Evolutionary conservation across 2,888 invertebrate species (phyloP), one percentile per base, ranked within the genome.

Genomic region (Aplocera efformata): DNA sequence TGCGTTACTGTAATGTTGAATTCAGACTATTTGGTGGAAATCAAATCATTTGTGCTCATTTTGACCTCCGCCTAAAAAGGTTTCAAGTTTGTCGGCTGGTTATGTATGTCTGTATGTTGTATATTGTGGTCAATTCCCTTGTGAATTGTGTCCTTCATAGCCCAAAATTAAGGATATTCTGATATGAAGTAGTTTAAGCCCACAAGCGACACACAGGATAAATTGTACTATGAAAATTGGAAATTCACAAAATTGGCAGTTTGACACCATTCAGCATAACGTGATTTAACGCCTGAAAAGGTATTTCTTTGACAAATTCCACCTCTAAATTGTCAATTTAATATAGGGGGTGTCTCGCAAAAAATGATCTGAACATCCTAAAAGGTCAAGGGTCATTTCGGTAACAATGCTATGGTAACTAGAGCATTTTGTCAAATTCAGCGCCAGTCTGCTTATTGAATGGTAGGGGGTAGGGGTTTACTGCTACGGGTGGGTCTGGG

Each of bases 221-320:
- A 5, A 17, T 17, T 17, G 3, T 17, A 17, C 13, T 3, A 5
- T 3, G 13, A 17, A 17, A 30, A 34, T 34, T 9, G 7, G 30
- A 7, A 26, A 41, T 35, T 9, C 23, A 6, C 7, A 26, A 26
- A n/a, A 26, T 37, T 21, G 30, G 24, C 25, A 24, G 28, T 24
- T 23, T 13, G 24, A 33, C 10, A 29, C 34, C 26, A 41, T 25
- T 34, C 35, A 31, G 33, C 22, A 32, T 35, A 35, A 35, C 31
- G 31, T 42, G 27, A 45, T 48, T 50, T 35, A 42, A 40, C 36
- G 42, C 39, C 39, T 37, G 32, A 11, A 48, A 42, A 45, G 37
- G 36, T 34, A 26, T 48, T 48, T 37, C 46, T 50, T 50, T 54
- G 56, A 52, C 50, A 48, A 56, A 52, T 54, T 31, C 43, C 33